Evolutionary conservation across 1,140 invertebrate species (phyloP).

Genomic region (Odontomachus brunneus): DNA sequence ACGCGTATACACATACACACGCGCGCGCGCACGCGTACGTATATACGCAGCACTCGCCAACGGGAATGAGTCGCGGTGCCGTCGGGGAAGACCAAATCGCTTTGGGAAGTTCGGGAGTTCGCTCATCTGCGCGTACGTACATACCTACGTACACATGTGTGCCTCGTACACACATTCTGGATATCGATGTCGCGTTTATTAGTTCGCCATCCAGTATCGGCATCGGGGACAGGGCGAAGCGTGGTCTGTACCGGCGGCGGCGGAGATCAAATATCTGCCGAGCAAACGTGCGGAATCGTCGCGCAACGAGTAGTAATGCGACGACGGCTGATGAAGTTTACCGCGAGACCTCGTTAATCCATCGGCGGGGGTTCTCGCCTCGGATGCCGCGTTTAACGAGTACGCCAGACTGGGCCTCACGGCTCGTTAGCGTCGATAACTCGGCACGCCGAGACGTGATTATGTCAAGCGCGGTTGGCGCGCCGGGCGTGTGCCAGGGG

Average conservation of each 20-base stretch:
- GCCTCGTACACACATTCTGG: constrained; percentile 2
- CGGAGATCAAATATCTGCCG: constrained; percentile 68
- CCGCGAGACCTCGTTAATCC: constrained; percentile 59
- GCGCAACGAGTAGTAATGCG: constrained; percentile 20
- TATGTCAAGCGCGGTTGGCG: constrained; percentile 29
- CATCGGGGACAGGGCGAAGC: neutral
- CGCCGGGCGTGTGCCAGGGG: too few species aligned
- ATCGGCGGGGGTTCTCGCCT: constrained; percentile 9
- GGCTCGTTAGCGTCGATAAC: constrained; percentile 49
- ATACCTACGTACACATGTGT: neutral
- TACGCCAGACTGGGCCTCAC: constrained; percentile 31
- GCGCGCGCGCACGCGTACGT: too few species aligned
- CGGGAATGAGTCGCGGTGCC: neutral
- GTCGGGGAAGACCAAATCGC: constrained; percentile 1
- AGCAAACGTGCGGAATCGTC: constrained; percentile 60
- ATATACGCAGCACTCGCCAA: too few species aligned
- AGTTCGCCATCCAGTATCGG: constrained; percentile 60
- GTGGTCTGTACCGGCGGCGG: neutral
- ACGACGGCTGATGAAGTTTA: constrained; percentile 69
- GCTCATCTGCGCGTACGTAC: constrained; percentile 52
- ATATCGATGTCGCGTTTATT: constrained; percentile 67
- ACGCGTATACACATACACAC: neutral
- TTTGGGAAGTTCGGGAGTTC: constrained; percentile 57
- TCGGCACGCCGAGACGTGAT: constrained; percentile 49
- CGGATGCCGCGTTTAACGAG: constrained; percentile 56